These are phyloP conservation scores for Pollenia angustigena DNA, from an alignment of 2,888 invertebrate genomes.

Conservation along the genomic window DNA sequence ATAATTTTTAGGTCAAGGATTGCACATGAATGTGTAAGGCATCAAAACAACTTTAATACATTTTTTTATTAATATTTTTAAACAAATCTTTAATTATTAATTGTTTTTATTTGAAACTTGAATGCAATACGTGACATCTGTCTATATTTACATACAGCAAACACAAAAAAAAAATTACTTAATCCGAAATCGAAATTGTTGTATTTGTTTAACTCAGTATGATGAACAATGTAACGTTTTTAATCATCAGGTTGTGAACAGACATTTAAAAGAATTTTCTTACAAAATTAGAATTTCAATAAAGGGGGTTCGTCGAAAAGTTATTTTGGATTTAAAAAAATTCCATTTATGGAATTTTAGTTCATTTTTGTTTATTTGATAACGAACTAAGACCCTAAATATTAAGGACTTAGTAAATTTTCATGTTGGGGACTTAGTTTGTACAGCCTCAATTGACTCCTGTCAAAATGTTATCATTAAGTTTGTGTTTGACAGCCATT, in stretches of 20 bases:
- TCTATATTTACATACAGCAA: slow-evolving; percentile 36
- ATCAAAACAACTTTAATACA: neutral
- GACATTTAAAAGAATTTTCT: slow-evolving; percentile 1
- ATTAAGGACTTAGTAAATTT: no score
- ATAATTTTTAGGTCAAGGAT: slow-evolving; percentile 63
- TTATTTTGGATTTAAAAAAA: no score
- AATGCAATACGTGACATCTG: slow-evolving; percentile 39
- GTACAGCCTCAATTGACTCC: no score
- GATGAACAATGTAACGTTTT: neutral
- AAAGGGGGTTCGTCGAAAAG: no score
- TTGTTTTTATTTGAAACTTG: neutral
- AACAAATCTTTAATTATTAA: neutral
- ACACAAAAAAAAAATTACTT: slow-evolving; percentile 32
- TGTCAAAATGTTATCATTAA: no score
- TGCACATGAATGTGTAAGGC: neutral
- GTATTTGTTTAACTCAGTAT: neutral
- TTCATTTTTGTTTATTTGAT: no score
- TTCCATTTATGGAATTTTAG: no score
- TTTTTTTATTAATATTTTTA: neutral
- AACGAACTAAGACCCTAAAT: no score
- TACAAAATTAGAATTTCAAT: neutral
- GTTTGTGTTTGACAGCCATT: no score
- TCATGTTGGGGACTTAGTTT: no score
- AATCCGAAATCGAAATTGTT: slow-evolving; percentile 11
- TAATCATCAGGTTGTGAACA: slow-evolving; percentile 7